A percentile compares a stretch with the other conserved stretches of the same genome.
Conservation (phyloP, 2,113 vertebrate genomes). For the Entomyzon cyanotis region DNA sequence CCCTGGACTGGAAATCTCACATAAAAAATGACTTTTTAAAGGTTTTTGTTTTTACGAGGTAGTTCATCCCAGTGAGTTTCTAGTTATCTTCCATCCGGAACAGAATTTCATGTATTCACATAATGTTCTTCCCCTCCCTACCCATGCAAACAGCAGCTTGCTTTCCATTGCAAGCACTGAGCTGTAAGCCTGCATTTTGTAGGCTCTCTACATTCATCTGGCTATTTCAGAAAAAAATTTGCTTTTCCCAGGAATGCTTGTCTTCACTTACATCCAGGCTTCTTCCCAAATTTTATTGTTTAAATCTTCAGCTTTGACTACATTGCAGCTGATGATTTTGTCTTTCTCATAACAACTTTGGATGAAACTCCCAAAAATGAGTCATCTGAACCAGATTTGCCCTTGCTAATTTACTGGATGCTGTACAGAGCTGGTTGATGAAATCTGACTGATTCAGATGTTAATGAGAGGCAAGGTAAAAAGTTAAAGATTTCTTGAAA, state of each 20-base stretch:
- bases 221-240: background rate
- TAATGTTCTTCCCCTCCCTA: background rate
- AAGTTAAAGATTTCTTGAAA: background rate
- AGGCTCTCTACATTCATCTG: background rate
- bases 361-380: background rate
- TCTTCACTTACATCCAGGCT: background rate
- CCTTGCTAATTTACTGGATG: slow-evolving; percentile 24
- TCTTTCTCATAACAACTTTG: background rate
- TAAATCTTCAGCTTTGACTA: background rate
- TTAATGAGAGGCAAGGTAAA: background rate
- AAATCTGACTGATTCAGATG: background rate
- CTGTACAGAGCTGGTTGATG: background rate
- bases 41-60: background rate
- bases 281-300: background rate
- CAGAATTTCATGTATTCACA: background rate
- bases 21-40: background rate
- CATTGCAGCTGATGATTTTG: background rate
- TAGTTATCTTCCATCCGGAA: background rate
- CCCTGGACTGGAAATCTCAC: background rate
- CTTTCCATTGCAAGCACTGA: background rate
- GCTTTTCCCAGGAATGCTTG: background rate
- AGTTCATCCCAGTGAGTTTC: background rate
- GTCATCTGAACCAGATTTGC: slow-evolving; percentile 21
- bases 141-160: background rate
- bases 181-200: background rate